Base-by-base conservation (phyloP, 30 jellyfish, hydroid and myxozoan species). In the Aurelia aurita complex sp. Pacific region DNA sequence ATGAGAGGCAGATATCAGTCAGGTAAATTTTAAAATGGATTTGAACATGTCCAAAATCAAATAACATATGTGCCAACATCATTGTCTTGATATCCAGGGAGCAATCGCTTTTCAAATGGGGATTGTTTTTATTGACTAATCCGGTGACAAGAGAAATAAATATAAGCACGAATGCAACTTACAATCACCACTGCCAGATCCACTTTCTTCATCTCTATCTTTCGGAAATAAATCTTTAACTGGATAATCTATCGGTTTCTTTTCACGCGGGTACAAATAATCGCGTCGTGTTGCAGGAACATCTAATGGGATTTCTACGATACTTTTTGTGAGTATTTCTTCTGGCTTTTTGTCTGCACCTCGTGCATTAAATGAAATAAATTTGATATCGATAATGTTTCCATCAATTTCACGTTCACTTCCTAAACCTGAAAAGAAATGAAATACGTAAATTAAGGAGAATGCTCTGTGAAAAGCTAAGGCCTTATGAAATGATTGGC, bases 191-290 rank as follows among this genome's bases (percentile, higher is more conserved):
- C 93, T 84, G 5, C 87, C 93, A 1, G 87, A 72, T 13, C 82
- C 93, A 51, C 72, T 68, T 14, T 74, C 93, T 14, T 73, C 93
- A 17, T 84, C 93, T 16, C 80, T 12, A 63, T 84, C 93, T 60
- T 52, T 46, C 15, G 93, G 93, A 42, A 57, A 77, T n/a, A 84
- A 60, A 46, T 73, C 82, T 63, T 84, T 84, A 5, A 84, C 69
- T 19, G 93, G 93, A 68, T 84, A 84, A 13, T 73, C 75, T 0
- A 84, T 84, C 34, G 85, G 85, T 53, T 84, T 84, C 42, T 35
- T 14, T 19, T 75, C 53, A 40, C 82, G 42, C 50, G 62, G 80
- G 64, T 64, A 79, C 74, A 66, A 50, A 8, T 51, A 53, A 79
- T 65, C 74, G 32, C 89, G 77, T 55, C 54, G 19, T 29, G 66